Conservation (phyloP, 2,113 vertebrate species). For the Potamarius usumacintae region DNA sequence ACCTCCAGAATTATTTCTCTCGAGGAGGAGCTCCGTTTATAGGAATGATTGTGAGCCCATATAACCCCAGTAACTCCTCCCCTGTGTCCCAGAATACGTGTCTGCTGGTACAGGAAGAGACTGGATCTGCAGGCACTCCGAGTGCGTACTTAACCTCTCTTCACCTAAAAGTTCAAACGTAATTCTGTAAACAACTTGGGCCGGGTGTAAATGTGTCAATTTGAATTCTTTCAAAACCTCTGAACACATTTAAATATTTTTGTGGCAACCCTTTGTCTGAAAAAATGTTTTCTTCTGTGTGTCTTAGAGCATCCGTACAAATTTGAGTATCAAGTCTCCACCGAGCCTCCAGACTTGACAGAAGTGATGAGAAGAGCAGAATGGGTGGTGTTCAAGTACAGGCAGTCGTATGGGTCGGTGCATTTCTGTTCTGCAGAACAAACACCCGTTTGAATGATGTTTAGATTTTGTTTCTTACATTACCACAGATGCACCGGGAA, state of each 20-base stretch:
- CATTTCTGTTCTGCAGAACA: neutral
- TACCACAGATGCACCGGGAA: neutral
- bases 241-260: neutral
- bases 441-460: neutral
- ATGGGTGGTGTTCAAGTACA: constrained; percentile 94
- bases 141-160: constrained; percentile 75
- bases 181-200: neutral
- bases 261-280: neutral
- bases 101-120: constrained; percentile 87
- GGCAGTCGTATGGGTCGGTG: constrained; percentile 79
- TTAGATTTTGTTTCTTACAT: neutral
- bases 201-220: neutral
- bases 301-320: constrained; percentile 88
- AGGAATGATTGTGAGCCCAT: constrained; percentile 97
- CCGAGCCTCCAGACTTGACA: constrained; percentile 85
- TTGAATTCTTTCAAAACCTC: neutral
- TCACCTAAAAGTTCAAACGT: neutral
- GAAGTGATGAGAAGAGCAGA: constrained; percentile 86
- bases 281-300: neutral
- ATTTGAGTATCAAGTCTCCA: constrained; percentile 85
- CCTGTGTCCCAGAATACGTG: constrained; percentile 94
- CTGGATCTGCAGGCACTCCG: constrained; percentile 77
- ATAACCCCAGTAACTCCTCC: constrained; percentile 87
- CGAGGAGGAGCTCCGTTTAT: constrained; percentile 95
- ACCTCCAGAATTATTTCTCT: constrained; percentile 91